Evolutionary conservation across 2,113 vertebrate species (phyloP), one percentile per base, ranked within the genome.

Genomic region (Phaethon lepturus): DNA sequence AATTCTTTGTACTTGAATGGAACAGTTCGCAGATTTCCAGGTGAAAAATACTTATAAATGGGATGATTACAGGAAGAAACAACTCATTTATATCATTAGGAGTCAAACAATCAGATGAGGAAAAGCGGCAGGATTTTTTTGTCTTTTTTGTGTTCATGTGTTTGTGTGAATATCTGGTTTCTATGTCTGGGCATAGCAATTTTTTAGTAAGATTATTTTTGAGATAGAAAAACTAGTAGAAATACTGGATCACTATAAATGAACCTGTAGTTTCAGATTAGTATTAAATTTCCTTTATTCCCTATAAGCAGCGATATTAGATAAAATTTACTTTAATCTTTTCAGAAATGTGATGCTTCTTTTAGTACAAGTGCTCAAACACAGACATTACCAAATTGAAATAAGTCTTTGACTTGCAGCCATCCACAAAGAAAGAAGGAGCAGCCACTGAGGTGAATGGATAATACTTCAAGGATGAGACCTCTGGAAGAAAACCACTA

Each of bases 121-220:
- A 50, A 80, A 88, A 75, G 17, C 7, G 19, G 1, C 33, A 17
- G 13, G 26, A 1, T 29, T 17, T 45, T 10, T 40, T 38, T 4
- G 7, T 71, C 63, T 26, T 11, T 13, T 15, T 10, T 59, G 3
- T 29, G 10, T n/a, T 16, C n/a, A 7, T 50, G 7, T 79, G 11
- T 79, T 76, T 42, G 29, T 94, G 8, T 60, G 19, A 68, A 28
- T 40, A 26, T 14, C 4, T 55, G 63, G 28, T 50, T 17, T 55
- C 25, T 56, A 11, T 84, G 33, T 85, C 22, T 75, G n/a, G 33
- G 17, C 9, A 44, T 42, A 67, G 11, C 26, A 59, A 24, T 29
- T 88, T 95, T 93, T 78, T n/a, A 79, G n/a, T 72, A 84, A 81
- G 13, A 58, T 79, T 69, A 38, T 60, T 93, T 81, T 86, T 62